Base-by-base conservation (phyloP, 2,888 invertebrate genomes). In the Schizaphis graminum region DNA sequence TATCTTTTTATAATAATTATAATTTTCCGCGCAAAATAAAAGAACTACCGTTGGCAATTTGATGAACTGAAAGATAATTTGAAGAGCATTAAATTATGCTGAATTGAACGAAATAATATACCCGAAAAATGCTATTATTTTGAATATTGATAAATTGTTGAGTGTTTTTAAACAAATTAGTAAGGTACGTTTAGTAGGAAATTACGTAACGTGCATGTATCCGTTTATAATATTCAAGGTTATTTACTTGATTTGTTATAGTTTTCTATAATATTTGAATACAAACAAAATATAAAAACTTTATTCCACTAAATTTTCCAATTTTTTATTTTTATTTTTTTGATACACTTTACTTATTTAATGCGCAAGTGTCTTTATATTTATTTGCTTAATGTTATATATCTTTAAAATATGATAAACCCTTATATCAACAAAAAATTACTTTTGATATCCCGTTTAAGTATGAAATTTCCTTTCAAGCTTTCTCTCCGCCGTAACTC, bases 371-470 rank as follows among this genome's bases (percentile, higher is more conserved):
- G 35, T 35, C 67, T 35, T 8, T 7, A 21, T 77, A 35, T 35
- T 77, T 21, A 35, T 21, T 77, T 35, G 21, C 35, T 77, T 77
- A 35, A 77, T 41, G 35, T 77, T 77, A 77, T 11, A 47, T 28
- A 47, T 86, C 28, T 86, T 86, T 28, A 86, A 86, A 86, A 86
- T 47, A 86, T 47, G 47, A 86, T 44, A 47, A 86, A 47, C 86
- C 47, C 86, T 41, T 44, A 28, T 28, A 86, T 47, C 47, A 86
- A 86, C 86, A 47, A 86, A 86, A 86, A 86, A 86, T 47, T 77
- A 44, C 28, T 47, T 86, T 47, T 86, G 26, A 41, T 47, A 47
- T 86, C 47, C 47, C 47, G 85, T 44, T 85, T 85, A 44, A 85
- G 85, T 85, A 44, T 44, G 85, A 85, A 85, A 44, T 85, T 85